Base-by-base conservation (phyloP, 2,797 vertebrate genomes). In the Poeciliopsis turneri region DNA sequence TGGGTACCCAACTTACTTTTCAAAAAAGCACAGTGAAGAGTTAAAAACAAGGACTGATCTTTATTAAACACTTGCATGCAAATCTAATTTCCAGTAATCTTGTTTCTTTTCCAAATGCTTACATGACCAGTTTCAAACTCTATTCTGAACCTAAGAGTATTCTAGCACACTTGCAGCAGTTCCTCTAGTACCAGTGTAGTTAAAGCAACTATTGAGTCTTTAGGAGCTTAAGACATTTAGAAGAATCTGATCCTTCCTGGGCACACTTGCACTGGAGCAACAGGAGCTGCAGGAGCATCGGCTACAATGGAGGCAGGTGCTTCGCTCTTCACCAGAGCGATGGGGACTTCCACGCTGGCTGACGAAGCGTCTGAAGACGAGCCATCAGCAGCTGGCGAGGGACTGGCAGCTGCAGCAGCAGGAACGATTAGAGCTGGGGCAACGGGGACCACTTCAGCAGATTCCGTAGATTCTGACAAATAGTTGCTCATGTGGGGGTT, bases 171-270 rank as follows among this genome's bases (percentile, higher is more conserved):
- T 83, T 70, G 47, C 72, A 59, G 81, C 13, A 55, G 28, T 72
- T 75, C 75, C 28, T 46, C 4, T 73, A 68, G 70, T 36, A 75
- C 43, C 70, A 77, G 49, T 86, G 66, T 71, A 25, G 9, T 46
- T 77, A 36, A 78, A 72, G 45, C 12, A 81, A 82, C 20, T 25
- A 68, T 18, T 80, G 70, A 82, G 81, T 90, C 74, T 81, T 47
- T 86, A 36, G 11, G 33, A 49, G 23, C 23, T 77, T 43, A 74
- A 78, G 20, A 69, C 47, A 71, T 73, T 90, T 85, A 94, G 80
- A 95, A 96, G 82, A 91, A 90, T 77, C 84, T 83, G 64, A 89
- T 16, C 72, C 79, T 93, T 80, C 95, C 96, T 74, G 96, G 95
- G 80, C 96, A 96, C 20, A 77, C 1, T 15, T 86, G 92, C 3